phyloP scores from a whole-genome alignment of 1,140 invertebrate genomes.

The Drosophila arizonae region DNA sequence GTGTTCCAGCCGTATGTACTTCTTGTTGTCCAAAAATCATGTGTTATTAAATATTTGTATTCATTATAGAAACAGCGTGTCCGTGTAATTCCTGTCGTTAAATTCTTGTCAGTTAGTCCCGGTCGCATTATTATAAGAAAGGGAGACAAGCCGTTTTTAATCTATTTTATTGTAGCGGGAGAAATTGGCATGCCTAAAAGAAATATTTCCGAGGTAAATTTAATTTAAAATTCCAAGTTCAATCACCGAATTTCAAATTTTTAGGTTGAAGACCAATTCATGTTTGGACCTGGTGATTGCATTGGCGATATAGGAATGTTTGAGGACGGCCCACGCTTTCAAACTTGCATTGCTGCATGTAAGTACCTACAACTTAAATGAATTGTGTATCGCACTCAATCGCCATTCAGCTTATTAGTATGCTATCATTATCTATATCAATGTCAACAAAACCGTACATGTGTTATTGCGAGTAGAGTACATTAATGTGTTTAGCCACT shows the following conservation, averaged over 20 bases:
- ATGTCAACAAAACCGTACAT: no score
- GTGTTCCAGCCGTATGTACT: constrained; percentile 37
- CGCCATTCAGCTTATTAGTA: background rate
- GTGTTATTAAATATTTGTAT: background rate
- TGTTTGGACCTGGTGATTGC: constrained; percentile 56
- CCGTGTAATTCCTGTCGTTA: constrained; percentile 44
- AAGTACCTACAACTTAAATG: background rate
- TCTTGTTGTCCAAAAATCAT: no score
- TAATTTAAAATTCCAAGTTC: background rate
- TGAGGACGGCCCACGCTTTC: constrained; percentile 22
- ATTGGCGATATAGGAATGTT: constrained; percentile 47
- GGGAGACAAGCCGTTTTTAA: constrained; percentile 29
- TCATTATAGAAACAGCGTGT: constrained; percentile 46
- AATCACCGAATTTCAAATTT: background rate
- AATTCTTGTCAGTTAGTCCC: constrained; percentile 30
- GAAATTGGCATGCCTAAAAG: constrained; percentile 41
- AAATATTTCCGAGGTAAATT: constrained; percentile 1
- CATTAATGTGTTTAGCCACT: no score
- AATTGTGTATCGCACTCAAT: background rate
- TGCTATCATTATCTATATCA: no score
- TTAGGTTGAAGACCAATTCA: background rate
- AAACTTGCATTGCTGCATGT: constrained; percentile 43
- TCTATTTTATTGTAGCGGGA: constrained; percentile 48
- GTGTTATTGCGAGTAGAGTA: no score
- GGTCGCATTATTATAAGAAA: constrained; percentile 42